A percentile compares a stretch with the other conserved stretches of the same genome.
Conservation (phyloP, 2,113 vertebrate species). For the Rana temporaria region DNA sequence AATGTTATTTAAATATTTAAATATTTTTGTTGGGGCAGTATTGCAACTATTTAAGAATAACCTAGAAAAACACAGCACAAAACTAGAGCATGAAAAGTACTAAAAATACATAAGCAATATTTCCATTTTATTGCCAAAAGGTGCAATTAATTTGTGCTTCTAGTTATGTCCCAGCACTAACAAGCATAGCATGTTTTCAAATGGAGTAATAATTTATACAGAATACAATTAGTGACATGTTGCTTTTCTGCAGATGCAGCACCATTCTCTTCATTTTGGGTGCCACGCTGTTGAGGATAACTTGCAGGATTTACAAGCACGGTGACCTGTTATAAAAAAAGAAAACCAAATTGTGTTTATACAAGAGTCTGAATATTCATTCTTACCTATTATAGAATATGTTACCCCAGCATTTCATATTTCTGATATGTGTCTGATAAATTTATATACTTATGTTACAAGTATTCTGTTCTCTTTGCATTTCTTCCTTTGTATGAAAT, state of each 20-base stretch:
- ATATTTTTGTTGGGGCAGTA: background rate
- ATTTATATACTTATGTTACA: too few species aligned
- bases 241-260: slow-evolving; percentile 38
- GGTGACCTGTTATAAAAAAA: too few species aligned
- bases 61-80: slow-evolving; percentile 43
- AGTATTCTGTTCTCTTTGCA: too few species aligned
- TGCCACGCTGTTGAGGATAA: background rate
- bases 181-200: slow-evolving; percentile 44
- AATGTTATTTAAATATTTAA: slow-evolving; percentile 18
- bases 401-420: too few species aligned
- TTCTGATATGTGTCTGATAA: too few species aligned
- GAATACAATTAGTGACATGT: slow-evolving; percentile 51
- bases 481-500: too few species aligned
- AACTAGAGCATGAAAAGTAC: slow-evolving; percentile 49
- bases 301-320: background rate
- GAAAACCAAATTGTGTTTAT: too few species aligned
- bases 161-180: slow-evolving; percentile 42
- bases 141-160: slow-evolving; percentile 55
- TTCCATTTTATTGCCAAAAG: slow-evolving; percentile 48
- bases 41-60: slow-evolving; percentile 29
- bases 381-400: background rate
- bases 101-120: slow-evolving; percentile 24
- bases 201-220: slow-evolving; percentile 54
- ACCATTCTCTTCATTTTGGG: background rate
- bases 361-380: too few species aligned